A percentile compares a stretch with the other conserved stretches of the same genome.
phyloP scores from a whole-genome alignment of 1,140 invertebrate genomes.

The Agraylea sexmaculata region DNA sequence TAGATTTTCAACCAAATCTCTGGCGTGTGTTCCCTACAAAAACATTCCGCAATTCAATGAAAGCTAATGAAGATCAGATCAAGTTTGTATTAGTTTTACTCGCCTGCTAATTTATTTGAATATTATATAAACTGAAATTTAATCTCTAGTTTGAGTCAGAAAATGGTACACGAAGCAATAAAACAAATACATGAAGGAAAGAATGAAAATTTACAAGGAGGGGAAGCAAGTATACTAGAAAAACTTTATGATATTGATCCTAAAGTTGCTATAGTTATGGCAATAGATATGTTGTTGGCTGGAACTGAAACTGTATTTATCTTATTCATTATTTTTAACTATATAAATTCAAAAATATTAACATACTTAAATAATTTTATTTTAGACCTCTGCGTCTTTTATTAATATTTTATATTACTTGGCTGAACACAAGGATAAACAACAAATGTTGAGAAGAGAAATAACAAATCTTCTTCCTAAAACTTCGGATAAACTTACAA shows the following conservation, averaged over 20 bases:
- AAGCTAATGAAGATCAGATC: slow-evolving; percentile 31
- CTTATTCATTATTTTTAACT: too few species aligned
- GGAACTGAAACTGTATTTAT: slow-evolving; percentile 70
- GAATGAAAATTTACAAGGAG: slow-evolving; percentile 8
- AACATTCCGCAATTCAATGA: slow-evolving; percentile 42
- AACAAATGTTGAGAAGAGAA: slow-evolving; percentile 45
- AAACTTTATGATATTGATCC: slow-evolving; percentile 40
- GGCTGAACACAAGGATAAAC: slow-evolving; percentile 39
- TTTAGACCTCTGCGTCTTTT: slow-evolving; percentile 26
- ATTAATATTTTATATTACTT: slow-evolving; percentile 41
- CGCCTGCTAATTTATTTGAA: neutral
- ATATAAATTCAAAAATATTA: too few species aligned
- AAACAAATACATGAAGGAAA: too few species aligned
- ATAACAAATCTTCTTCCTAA: slow-evolving; percentile 34
- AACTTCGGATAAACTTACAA: slow-evolving; percentile 37
- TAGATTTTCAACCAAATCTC: slow-evolving; percentile 49
- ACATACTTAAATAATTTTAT: too few species aligned
- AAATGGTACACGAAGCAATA: slow-evolving; percentile 30
- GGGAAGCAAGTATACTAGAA: slow-evolving; percentile 41
- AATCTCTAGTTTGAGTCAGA: slow-evolving; percentile 23
- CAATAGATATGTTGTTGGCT: slow-evolving; percentile 59
- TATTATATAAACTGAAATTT: too few species aligned
- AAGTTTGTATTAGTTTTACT: slow-evolving; percentile 26
- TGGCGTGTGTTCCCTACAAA: slow-evolving; percentile 50
- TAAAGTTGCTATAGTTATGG: slow-evolving; percentile 49